phyloP scores from a whole-genome alignment of 2,113 vertebrate genomes.

The Trichomycterus rosablanca region DNA sequence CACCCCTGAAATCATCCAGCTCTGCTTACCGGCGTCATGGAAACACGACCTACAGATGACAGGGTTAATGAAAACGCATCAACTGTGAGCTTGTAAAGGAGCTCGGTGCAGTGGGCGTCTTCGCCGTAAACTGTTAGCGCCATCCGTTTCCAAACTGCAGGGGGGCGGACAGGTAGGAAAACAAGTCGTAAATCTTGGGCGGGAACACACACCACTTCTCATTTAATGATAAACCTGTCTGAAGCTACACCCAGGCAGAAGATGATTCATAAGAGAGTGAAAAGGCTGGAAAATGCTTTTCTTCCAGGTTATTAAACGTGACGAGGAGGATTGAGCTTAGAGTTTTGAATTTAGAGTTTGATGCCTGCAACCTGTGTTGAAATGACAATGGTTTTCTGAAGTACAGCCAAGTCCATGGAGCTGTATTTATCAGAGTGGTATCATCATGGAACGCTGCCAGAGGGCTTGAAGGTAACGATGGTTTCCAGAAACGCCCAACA shows the following conservation, averaged over 20 bases:
- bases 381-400: too few relatives aligned
- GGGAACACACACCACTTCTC: conserved; percentile 5
- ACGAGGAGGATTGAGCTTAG: conserved; percentile 6
- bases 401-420: too few relatives aligned
- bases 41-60: background rate
- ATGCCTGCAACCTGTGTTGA: too few relatives aligned
- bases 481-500: too few relatives aligned
- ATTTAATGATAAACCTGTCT: conserved; percentile 35
- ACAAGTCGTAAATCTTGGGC: conserved; percentile 23
- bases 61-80: conserved; percentile 7
- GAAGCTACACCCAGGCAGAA: background rate
- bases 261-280: conserved; percentile 20
- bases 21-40: background rate
- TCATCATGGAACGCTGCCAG: too few relatives aligned
- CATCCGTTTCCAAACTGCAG: background rate
- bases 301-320: conserved; percentile 15
- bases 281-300: conserved; percentile 22
- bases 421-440: too few relatives aligned
- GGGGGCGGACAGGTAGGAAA: conserved; percentile 12
- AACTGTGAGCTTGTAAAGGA: background rate
- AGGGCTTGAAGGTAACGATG: too few relatives aligned
- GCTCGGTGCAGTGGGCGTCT: background rate
- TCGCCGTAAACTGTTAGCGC: background rate
- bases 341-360: too few relatives aligned
- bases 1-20: too few relatives aligned